Evolutionary conservation across 64 coral and sea anemone species (phyloP), one percentile per base, ranked within the genome.

Genomic region (Catalaphyllia jardinei): DNA sequence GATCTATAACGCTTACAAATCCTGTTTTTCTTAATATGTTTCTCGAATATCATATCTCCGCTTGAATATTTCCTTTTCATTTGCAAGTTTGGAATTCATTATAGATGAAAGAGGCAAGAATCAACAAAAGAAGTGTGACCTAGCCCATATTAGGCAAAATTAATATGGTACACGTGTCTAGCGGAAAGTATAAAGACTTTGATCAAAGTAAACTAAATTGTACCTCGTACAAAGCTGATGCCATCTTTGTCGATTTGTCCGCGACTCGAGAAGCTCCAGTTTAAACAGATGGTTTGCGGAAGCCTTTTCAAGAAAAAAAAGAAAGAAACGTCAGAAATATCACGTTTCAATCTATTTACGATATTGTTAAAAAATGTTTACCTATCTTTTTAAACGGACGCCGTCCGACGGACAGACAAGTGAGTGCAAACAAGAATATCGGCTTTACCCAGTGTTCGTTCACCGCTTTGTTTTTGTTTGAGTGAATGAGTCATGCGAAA

Each of bases 151-250:
- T 25, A 69, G 65, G 25, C 24, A 69, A 69, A 69, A 25, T 69
- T 69, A 25, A 69, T 69, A 24, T 69, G 65, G 22, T 24, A 10
- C 65, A 69, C 24, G 62, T 69, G 22, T 69, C 8, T 11, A 69
- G 22, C n/a, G 4, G 22, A 27, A n/a, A 10, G n/a, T 69, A 69
- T 27, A 27, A 24, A 28, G 22, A 27, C 10, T n/a, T 27, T 69
- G n/a, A 29, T 30, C 10, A 61, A 79, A 12, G 29, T 5, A 50
- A 39, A 46, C 20, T 8, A 49, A 46, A 50, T 50, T 20, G 1
- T 71, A 85, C 81, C 81, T 85, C 81, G 81, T 35, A 85, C 11
- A 71, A 71, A 38, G 39, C 14, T 27, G 81, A 85, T 16, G 81
- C 81, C 81, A 85, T 85, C 4, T n/a, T 71, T 51, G 31, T 67